Conservation (phyloP, 2,113 vertebrate genomes). For the Balaenoptera acutorostrata region DNA sequence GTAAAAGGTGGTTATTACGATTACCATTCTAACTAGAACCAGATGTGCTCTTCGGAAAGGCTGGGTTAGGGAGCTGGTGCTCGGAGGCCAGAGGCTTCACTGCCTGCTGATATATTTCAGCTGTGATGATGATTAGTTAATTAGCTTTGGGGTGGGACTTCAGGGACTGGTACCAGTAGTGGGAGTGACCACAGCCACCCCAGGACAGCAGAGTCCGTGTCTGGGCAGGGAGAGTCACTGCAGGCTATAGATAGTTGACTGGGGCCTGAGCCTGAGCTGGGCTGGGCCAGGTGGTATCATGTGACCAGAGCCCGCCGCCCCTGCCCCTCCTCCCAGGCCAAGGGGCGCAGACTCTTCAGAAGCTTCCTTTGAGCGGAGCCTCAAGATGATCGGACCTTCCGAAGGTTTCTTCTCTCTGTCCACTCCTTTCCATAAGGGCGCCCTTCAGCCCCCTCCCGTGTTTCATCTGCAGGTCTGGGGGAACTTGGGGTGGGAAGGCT, state of each 20-base stretch:
- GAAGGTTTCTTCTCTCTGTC: not conserved
- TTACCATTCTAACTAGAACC: not conserved
- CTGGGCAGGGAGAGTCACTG: not conserved
- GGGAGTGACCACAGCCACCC: not conserved
- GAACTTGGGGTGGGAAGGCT: not conserved
- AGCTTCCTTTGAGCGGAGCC: not conserved
- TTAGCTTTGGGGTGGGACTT: not conserved
- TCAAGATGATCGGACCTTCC: not conserved
- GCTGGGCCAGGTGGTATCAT: not conserved
- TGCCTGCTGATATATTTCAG: not conserved
- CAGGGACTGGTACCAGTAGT: not conserved
- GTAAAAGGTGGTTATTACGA: not conserved
- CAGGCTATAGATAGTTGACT: conserved; percentile 53
- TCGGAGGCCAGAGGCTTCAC: not conserved
- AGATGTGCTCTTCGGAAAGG: not conserved
- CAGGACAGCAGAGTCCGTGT: not conserved
- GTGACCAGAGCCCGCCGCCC: not conserved
- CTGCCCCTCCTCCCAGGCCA: not conserved
- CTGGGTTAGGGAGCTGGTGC: not conserved
- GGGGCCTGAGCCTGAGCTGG: not conserved
- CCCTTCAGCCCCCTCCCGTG: not conserved
- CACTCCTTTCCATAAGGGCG: too few species aligned
- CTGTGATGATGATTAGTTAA: not conserved
- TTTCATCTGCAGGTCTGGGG: not conserved
- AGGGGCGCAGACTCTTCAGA: not conserved